These are phyloP conservation scores for Oscheius sp. DNA, from an alignment of 1,140 invertebrate genomes.

Conservation along the genomic window DNA sequence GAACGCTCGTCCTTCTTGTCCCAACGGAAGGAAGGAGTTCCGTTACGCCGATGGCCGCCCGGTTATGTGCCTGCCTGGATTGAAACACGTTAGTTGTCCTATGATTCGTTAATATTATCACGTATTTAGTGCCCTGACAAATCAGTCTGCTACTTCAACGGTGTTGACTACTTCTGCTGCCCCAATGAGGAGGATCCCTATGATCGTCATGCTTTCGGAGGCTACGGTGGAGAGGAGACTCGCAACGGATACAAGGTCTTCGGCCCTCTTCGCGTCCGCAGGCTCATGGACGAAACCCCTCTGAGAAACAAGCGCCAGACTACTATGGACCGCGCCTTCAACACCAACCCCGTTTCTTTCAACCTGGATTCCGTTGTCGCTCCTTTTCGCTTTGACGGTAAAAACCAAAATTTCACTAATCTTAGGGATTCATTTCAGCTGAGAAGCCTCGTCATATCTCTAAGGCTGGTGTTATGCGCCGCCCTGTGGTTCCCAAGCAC, in stretches of 20 bases:
- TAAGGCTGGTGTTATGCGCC: slow-evolving; percentile 17
- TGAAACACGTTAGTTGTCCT: too few relatives aligned
- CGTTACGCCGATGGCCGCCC: slow-evolving; percentile 34
- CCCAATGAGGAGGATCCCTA: slow-evolving; percentile 60
- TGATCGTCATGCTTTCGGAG: slow-evolving; percentile 59
- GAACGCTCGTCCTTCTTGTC: slow-evolving; percentile 4
- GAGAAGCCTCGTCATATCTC: slow-evolving; percentile 30
- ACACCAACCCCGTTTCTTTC: slow-evolving; percentile 30
- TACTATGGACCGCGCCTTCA: background rate
- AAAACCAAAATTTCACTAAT: background rate
- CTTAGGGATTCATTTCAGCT: background rate
- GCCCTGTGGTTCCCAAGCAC: slow-evolving; percentile 19
- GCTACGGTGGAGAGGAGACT: slow-evolving; percentile 57
- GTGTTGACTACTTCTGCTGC: slow-evolving; percentile 59
- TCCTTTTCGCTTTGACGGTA: slow-evolving; percentile 55
- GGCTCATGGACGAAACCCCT: slow-evolving; percentile 35
- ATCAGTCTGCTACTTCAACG: slow-evolving; percentile 61
- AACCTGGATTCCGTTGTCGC: slow-evolving; percentile 38
- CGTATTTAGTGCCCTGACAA: slow-evolving; percentile 58
- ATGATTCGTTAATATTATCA: too few relatives aligned
- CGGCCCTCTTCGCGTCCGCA: slow-evolving; percentile 33
- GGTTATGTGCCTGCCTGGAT: slow-evolving; percentile 59
- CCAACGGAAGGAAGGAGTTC: slow-evolving; percentile 26
- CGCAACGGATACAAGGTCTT: slow-evolving; percentile 56
- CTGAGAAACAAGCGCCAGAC: slow-evolving; percentile 11